These are phyloP conservation scores for Desmophyllum pertusum DNA, from an alignment of 92 coral and sea anemone genomes.

Conservation along the genomic window DNA sequence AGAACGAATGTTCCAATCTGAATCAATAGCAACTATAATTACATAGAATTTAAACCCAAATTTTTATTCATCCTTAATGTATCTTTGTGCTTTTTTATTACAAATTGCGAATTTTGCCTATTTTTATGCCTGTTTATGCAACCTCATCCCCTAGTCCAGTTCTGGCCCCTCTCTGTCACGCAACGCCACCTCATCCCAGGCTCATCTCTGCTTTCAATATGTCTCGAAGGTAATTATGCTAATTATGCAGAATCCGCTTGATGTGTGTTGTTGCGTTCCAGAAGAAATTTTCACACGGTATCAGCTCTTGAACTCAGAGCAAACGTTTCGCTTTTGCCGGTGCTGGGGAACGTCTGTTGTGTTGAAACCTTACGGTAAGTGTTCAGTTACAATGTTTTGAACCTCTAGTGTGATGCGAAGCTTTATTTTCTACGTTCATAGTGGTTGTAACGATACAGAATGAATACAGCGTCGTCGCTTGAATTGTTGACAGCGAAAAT, in stretches of 20 bases:
- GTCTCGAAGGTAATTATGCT: constrained; percentile 8
- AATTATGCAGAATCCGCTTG: constrained; percentile 32
- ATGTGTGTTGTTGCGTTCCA: constrained; percentile 13
- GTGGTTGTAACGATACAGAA: not conserved
- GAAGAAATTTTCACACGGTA: not conserved
- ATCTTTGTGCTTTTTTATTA: too few relatives aligned
- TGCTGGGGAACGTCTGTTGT: not conserved
- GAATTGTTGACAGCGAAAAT: constrained; percentile 14
- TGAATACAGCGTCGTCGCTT: not conserved
- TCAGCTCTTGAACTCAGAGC: not conserved
- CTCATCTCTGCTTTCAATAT: too few relatives aligned
- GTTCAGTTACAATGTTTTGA: not conserved
- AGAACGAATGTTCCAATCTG: too few relatives aligned
- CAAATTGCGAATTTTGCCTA: too few relatives aligned
- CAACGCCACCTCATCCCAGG: too few relatives aligned
- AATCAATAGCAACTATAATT: too few relatives aligned
- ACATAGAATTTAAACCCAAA: too few relatives aligned
- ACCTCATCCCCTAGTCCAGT: too few relatives aligned
- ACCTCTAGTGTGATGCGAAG: not conserved
- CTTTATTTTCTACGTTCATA: not conserved
- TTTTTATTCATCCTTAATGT: too few relatives aligned
- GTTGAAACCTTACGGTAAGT: constrained; percentile 10
- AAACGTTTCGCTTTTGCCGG: not conserved
- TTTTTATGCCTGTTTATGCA: too few relatives aligned
- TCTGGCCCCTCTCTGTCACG: too few relatives aligned